Conservation (phyloP, 2,113 vertebrate species). For the Serinus canaria region DNA sequence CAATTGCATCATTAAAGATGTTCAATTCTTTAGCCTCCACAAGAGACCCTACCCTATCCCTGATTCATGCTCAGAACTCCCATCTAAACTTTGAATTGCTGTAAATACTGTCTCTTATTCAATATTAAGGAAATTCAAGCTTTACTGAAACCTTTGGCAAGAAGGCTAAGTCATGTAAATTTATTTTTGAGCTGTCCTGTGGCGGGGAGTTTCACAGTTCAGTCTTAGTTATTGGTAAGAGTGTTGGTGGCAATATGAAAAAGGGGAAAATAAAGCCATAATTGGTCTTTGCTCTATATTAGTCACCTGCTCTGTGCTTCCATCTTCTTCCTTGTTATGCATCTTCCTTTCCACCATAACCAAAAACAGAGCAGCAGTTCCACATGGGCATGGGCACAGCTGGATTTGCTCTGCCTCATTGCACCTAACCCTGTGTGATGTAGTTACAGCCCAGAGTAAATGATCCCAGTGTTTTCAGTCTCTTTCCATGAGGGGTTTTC, state of each 20-base stretch:
- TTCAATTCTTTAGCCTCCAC: not conserved
- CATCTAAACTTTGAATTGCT: not conserved
- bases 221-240: rapidly evolving
- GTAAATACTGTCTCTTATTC: not conserved
- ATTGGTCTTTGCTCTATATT: not conserved
- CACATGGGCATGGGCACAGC: not conserved
- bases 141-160: not conserved
- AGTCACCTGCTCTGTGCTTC: not conserved
- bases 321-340: not conserved
- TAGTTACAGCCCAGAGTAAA: not conserved
- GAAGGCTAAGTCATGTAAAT: not conserved
- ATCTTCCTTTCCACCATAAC: not conserved
- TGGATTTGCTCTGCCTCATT: not conserved
- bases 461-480: not conserved
- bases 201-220: not conserved
- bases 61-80: not conserved
- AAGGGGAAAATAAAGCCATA: not conserved
- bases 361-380: not conserved
- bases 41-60: not conserved
- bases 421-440: rapidly evolving
- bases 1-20: not conserved
- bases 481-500: not conserved
- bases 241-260: too few relatives aligned
- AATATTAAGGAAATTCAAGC: not conserved
- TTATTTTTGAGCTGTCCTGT: not conserved